Evolutionary conservation across 2,888 invertebrate genomes (phyloP), one percentile per base, ranked within the genome.

Genomic region (Rhingia rostrata): DNA sequence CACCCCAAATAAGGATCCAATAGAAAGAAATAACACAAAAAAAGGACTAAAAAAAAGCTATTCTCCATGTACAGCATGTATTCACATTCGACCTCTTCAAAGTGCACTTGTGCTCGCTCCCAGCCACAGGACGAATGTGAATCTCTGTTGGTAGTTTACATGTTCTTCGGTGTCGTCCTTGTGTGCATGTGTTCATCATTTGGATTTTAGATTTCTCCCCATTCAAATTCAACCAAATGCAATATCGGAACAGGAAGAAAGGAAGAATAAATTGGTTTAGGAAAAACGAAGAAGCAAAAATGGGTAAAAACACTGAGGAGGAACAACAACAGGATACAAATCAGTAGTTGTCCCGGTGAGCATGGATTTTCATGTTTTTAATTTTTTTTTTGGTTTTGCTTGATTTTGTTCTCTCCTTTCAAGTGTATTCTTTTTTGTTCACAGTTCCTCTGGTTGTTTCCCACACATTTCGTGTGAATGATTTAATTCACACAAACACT

Each of bases 311-410:
- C 66, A 58, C 7, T 53, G 22, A 60, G 9, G 53, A 51, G 41
- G n/a, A 77, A 82, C 67, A 82, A 82, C 64, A 82, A 72, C 72
- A 61, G 73, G 56, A 79, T 69, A 83, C 79, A 78, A 82, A 78
- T 78, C 82, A 69, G 63, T 67, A 58, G 73, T 54, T 73, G 41
- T 56, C 58, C 75, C 66, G 53, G 70, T 70, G 53, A 77, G 70
- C 70, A 72, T 61, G 63, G 32, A 74, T 66, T 69, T 77, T 60
- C 49, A 33, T 73, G 54, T 45, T 73, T 60, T 64, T 35, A 22
- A n/a, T 30, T 51, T 14, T 70, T 30, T 9, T 37, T 32, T 66
- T 9, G 3, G 7, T 32, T 35, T 53, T 41, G n/a, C n/a, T n/a
- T 60, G 12, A 14, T 43, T 22, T 45, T 53, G 39, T 35, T 51